Base-by-base conservation (phyloP, 2,797 vertebrate genomes). In the Rhinogobio ventralis region DNA sequence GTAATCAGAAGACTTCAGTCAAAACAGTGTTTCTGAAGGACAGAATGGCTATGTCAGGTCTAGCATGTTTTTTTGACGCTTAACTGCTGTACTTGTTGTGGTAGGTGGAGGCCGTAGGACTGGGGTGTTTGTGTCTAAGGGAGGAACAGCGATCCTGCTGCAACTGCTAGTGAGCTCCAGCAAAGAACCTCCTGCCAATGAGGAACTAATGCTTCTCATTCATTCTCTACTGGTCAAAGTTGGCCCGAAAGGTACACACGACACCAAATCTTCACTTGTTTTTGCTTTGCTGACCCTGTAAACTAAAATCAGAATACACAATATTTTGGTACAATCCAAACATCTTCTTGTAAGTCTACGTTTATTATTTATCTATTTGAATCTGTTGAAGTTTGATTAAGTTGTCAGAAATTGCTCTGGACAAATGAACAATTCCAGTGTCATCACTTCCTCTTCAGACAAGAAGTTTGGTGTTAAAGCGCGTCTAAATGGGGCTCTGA, bases 391-490 rank as follows among this genome's bases (percentile, higher is more conserved):
- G 20, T 17, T 28, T 19, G n/a, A 51, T 33, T 51, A 30, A 30
- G 28, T 19, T 69, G 39, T 53, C n/a, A 19, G 30, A 62, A 10
- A 66, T 15, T 49, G 46, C 64, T 39, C 5, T 45, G 11, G 51
- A 17, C 0, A 78, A 28, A 33, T 79, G 1, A 46, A 8, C 42
- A 8, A 60, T 90, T 15, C 77, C 77, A 4, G 13, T 81, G 36
- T 9, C 64, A 19, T 46, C 82, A 23, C 39, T 89, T 51, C 75
- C 62, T 68, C 39, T 90, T 89, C 91, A 99, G 98, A 99, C 94
- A 97, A 96, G 91, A 99, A 99, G 91, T 98, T 99, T 95, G 97
- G 97, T 72, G 91, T 98, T 91, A 99, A 98, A 92, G 97, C 97
- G 1, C 96, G 98, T 92, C 93, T 99, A 91, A 98, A 93, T 39